These are phyloP conservation scores for Aulostomus chinensis DNA, from an alignment of 2,797 vertebrate genomes.

Conservation along the genomic window DNA sequence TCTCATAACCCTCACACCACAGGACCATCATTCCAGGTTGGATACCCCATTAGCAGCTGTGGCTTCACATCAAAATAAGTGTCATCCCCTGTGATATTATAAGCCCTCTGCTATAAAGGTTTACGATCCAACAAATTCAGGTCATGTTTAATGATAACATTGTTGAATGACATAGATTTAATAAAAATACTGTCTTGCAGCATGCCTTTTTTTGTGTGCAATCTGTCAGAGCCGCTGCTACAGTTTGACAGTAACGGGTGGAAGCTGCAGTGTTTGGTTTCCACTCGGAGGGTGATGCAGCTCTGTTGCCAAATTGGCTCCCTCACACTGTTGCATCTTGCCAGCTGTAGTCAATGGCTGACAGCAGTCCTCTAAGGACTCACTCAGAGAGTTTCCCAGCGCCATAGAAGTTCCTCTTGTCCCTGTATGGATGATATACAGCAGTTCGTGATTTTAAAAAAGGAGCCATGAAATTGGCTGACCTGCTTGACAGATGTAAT, in stretches of 20 bases:
- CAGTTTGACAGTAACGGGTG: slow-evolving; percentile 26
- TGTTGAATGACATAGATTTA: not conserved
- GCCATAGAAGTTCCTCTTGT: slow-evolving; percentile 14
- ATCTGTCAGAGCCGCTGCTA: slow-evolving; percentile 13
- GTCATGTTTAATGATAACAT: slow-evolving; percentile 32
- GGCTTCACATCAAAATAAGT: slow-evolving; percentile 36
- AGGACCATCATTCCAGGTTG: slow-evolving; percentile 28
- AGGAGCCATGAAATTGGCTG: too few relatives aligned
- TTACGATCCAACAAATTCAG: slow-evolving; percentile 24
- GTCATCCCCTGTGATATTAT: slow-evolving; percentile 17
- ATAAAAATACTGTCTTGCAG: slow-evolving; percentile 10
- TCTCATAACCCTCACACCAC: slow-evolving; percentile 30
- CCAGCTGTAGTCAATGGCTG: slow-evolving; percentile 27
- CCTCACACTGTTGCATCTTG: slow-evolving; percentile 11
- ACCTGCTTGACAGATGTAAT: not conserved
- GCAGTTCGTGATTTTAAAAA: too few relatives aligned
- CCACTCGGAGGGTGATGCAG: too few relatives aligned
- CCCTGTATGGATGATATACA: not conserved
- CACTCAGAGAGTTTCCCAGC: slow-evolving; percentile 8
- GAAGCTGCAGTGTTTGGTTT: slow-evolving; percentile 22
- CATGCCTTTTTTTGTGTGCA: slow-evolving; percentile 1
- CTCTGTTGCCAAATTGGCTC: slow-evolving; percentile 33
- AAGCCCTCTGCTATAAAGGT: slow-evolving; percentile 34
- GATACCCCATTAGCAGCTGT: slow-evolving; percentile 22
- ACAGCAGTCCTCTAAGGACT: slow-evolving; percentile 31